Percentiles rank a stretch among this genome's conserved stretches.
Conservation (phyloP, 2,113 vertebrate species). For the Symphodus melops region DNA sequence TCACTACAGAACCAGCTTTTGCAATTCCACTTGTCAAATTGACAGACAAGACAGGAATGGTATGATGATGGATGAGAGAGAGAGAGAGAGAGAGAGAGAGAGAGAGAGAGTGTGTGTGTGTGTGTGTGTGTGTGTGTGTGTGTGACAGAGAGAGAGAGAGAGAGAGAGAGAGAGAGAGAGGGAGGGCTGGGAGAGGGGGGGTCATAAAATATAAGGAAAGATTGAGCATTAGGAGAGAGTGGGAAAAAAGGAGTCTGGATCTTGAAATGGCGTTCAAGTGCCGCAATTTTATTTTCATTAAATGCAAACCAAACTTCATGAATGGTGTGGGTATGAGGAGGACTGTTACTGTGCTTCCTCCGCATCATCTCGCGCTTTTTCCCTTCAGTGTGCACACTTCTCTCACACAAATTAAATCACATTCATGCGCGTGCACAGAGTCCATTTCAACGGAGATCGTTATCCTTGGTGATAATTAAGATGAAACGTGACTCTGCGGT, state of each 20-base stretch:
- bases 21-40: conserved; percentile 19
- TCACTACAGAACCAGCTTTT: background rate
- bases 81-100: background rate
- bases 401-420: no score
- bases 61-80: conserved; percentile 25
- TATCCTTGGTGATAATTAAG: background rate
- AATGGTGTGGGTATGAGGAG: conserved; percentile 15
- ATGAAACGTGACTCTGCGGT: conserved; percentile 22
- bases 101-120: no score
- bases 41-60: conserved; percentile 5
- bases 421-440: background rate
- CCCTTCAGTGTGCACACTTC: background rate
- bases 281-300: conserved; percentile 15
- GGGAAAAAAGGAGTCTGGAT: conserved; percentile 6
- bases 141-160: background rate
- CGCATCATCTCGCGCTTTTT: conserved; percentile 2
- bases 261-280: conserved; percentile 16
- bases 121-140: no score
- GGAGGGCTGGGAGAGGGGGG: conserved; percentile 9
- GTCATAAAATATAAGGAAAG: background rate
- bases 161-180: background rate
- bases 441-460: background rate
- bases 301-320: conserved; percentile 30
- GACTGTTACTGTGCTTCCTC: conserved; percentile 9
- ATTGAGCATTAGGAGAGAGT: background rate